These are phyloP conservation scores for Ophonus ardosiacus DNA, from an alignment of 2,888 invertebrate genomes.

Conservation along the genomic window DNA sequence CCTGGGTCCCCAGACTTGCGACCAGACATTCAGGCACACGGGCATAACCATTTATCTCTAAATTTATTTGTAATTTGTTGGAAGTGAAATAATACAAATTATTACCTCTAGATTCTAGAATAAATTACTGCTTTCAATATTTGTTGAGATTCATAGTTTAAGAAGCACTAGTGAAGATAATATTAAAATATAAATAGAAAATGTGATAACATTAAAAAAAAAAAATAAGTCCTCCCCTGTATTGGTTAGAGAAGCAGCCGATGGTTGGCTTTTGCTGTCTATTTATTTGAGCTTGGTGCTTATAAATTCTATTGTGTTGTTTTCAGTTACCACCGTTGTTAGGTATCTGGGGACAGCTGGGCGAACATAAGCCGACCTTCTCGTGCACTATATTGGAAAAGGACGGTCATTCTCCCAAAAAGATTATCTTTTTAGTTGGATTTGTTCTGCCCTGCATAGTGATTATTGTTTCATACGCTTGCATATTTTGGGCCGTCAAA, in stretches of 20 bases:
- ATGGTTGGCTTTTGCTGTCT: slow-evolving; percentile 22
- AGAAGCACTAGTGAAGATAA: no score
- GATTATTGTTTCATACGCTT: slow-evolving; percentile 90
- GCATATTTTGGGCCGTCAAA: slow-evolving; percentile 89
- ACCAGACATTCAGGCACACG: no score
- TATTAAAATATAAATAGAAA: no score
- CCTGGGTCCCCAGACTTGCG: no score
- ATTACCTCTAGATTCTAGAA: no score
- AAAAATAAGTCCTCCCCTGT: slow-evolving; percentile 5
- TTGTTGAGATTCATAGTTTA: no score
- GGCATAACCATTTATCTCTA: no score
- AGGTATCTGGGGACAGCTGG: slow-evolving; percentile 91
- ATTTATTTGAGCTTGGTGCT: slow-evolving; percentile 48
- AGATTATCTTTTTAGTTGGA: slow-evolving; percentile 88
- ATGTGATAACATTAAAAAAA: neutral
- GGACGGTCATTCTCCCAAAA: slow-evolving; percentile 89
- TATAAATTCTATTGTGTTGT: slow-evolving; percentile 28
- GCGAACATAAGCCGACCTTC: slow-evolving; percentile 87
- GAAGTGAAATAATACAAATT: no score
- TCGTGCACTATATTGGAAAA: slow-evolving; percentile 92
- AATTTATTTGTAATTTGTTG: no score
- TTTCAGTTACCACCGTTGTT: slow-evolving; percentile 86
- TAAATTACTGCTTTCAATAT: no score
- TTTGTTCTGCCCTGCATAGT: slow-evolving; percentile 91
- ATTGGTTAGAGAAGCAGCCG: neutral